Percentiles rank a stretch among this genome's conserved stretches.
Evolutionary conservation across 1,140 invertebrate genomes (phyloP).

Genomic region (Uloborus diversus): DNA sequence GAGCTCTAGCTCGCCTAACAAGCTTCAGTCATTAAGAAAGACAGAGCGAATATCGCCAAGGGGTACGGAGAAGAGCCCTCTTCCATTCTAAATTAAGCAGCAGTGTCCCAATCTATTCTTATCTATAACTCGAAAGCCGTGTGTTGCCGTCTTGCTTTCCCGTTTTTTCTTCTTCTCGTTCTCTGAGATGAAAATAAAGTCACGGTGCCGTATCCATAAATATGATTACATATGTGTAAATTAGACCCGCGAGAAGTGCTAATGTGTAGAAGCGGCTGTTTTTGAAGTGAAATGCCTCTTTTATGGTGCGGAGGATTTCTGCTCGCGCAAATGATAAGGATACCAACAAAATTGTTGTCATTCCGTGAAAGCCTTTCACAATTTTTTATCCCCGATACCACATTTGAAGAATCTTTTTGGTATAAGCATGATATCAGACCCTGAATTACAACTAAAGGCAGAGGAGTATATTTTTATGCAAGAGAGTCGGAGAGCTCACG

Average conservation of each 20-base stretch:
- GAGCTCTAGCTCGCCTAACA: slow-evolving; percentile 42
- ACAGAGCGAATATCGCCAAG: not conserved
- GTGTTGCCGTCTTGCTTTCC: slow-evolving; percentile 11
- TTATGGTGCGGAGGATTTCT: too few species aligned
- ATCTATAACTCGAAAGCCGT: slow-evolving; percentile 45
- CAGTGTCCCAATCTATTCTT: slow-evolving; percentile 47
- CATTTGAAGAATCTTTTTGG: too few species aligned
- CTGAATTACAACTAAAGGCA: too few species aligned
- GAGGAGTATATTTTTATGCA: too few species aligned
- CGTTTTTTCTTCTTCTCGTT: not conserved
- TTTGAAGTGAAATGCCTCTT: not conserved
- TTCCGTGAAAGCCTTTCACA: too few species aligned
- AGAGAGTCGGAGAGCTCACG: too few species aligned
- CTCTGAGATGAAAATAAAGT: slow-evolving; percentile 37
- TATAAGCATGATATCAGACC: too few species aligned
- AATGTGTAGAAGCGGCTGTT: slow-evolving; percentile 34
- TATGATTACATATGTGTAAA: slow-evolving; percentile 57
- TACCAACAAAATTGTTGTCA: too few species aligned
- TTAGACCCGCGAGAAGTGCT: slow-evolving; percentile 28
- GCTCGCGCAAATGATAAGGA: too few species aligned
- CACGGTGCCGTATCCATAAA: slow-evolving; percentile 44
- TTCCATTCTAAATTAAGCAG: slow-evolving; percentile 48
- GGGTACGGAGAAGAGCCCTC: not conserved
- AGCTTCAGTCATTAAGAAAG: slow-evolving; percentile 48
- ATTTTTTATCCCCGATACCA: too few species aligned